A percentile compares a stretch with the other conserved stretches of the same genome.
phyloP scores from a whole-genome alignment of 2,888 invertebrate species.

The Syritta pipiens region DNA sequence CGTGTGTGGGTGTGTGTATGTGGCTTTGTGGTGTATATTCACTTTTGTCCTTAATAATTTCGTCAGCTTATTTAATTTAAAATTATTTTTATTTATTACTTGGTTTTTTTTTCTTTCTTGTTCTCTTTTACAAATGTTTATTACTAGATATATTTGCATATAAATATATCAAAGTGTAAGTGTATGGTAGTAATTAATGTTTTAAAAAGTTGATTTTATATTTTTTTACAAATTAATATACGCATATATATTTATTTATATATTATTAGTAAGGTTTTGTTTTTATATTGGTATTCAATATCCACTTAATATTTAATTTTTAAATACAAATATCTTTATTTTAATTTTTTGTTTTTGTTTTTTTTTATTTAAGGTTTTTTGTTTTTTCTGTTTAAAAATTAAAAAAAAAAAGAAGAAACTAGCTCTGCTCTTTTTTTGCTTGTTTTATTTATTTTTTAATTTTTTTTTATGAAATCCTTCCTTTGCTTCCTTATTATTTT shows the following conservation, averaged over 20 bases:
- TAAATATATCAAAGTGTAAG: conserved; percentile 69
- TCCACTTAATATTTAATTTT: conserved; percentile 72
- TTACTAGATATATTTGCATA: conserved; percentile 65
- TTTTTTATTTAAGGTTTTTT: conserved; percentile 5
- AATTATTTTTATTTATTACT: neutral
- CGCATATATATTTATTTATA: conserved; percentile 65
- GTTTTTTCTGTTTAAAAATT: no score
- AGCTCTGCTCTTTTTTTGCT: conserved; percentile 38
- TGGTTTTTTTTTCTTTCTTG: conserved; percentile 21
- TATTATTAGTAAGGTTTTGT: conserved; percentile 70
- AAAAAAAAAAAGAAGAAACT: conserved; percentile 55
- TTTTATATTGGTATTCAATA: conserved; percentile 70
- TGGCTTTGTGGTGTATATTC: conserved; percentile 36
- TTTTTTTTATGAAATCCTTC: conserved; percentile 45
- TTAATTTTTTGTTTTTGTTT: conserved; percentile 47
- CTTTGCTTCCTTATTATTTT: conserved; percentile 46
- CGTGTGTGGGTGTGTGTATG: conserved; percentile 14
- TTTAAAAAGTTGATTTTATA: conserved; percentile 56
- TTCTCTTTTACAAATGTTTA: conserved; percentile 65
- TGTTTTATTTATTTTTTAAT: no score
- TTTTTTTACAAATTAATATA: conserved; percentile 66
- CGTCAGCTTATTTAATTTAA: conserved; percentile 63
- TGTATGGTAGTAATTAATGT: conserved; percentile 60
- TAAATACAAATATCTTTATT: conserved; percentile 71
- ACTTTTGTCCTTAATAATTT: conserved; percentile 54